Base-by-base conservation (phyloP, 2,797 vertebrate genomes). In the Coregonus suidteri region DNA sequence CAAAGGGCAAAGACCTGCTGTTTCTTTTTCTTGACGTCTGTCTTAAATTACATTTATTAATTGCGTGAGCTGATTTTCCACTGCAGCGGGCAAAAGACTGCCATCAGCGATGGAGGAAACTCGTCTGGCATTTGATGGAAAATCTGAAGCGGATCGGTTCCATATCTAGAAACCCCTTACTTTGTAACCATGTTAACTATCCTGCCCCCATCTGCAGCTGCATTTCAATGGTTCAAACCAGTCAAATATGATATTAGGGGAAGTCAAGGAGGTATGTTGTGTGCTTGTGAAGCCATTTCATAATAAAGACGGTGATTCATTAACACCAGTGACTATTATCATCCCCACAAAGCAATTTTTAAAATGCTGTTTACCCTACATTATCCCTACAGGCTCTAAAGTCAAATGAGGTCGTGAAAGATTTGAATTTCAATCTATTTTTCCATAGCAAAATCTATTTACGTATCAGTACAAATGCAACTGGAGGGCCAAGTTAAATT, bases 21-120 rank as follows among this genome's bases (percentile, higher is more conserved):
- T 56, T 71, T 62, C 82, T 82, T 82, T 84, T 82, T 81, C 4
- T 62, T 14, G 81, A 56, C 82, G 75, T 78, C 80, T 78, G 80
- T 78, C 77, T 82, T 75, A 74, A 72, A 75, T 79, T 76, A 65
- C 71, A 76, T 73, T 84, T 83, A 85, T 87, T 86, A 84, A 90
- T 87, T 75, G 77, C 80, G 72, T 75, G 69, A 77, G 79, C 74
- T 75, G 80, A 4, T 84, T 86, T 88, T 86, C 79, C 79, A 77
- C 73, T 75, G 75, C 80, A 78, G 71, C 18, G 52, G 18, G 72
- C 31, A 35, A 9, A 59, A n/a, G 70, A 9, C 13, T 51, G 47
- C 41, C n/a, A 15, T 52, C 13, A 18, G 67, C 15, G 35, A 30
- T 13, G 20, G 25, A 4, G 20, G 20, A 65, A 65, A 25, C n/a